These are phyloP conservation scores for Naso thynnoides DNA, from an alignment of 2,797 vertebrate genomes.

Conservation along the genomic window DNA sequence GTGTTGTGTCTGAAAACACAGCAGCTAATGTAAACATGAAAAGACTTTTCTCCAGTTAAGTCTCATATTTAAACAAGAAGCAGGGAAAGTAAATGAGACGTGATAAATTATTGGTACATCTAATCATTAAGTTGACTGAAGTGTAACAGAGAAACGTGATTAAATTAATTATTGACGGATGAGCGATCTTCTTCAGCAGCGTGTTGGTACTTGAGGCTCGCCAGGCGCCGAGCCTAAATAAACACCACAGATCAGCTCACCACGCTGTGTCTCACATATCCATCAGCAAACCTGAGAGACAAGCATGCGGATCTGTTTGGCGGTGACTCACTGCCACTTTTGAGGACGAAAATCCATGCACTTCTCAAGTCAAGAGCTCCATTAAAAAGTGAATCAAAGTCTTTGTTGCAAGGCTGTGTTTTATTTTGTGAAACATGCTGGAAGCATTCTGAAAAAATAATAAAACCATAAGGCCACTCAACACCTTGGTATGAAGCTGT, in stretches of 20 bases:
- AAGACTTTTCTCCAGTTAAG: slow-evolving; percentile 28
- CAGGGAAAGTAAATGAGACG: slow-evolving; percentile 33
- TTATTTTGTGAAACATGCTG: slow-evolving; percentile 30
- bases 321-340: slow-evolving; percentile 15
- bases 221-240: slow-evolving; percentile 47
- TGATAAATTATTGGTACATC: slow-evolving; percentile 29
- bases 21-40: slow-evolving; percentile 22
- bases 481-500: slow-evolving; percentile 23
- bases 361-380: neutral
- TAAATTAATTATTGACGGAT: slow-evolving; percentile 40
- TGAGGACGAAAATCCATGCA: slow-evolving; percentile 1
- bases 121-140: slow-evolving; percentile 33
- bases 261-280: slow-evolving; percentile 22
- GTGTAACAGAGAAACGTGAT: slow-evolving; percentile 40
- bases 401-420: slow-evolving; percentile 16
- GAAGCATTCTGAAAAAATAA: slow-evolving; percentile 6
- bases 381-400: slow-evolving; percentile 6
- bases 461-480: slow-evolving; percentile 28
- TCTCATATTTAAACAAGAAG: slow-evolving; percentile 20
- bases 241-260: slow-evolving; percentile 37
- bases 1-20: slow-evolving; percentile 19
- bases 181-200: slow-evolving; percentile 31
- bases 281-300: slow-evolving; percentile 31
- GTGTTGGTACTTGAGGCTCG: slow-evolving; percentile 37
- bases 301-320: slow-evolving; percentile 8